Conservation (phyloP, 2,888 invertebrate genomes). For the Sinohyriopsis cumingii region DNA sequence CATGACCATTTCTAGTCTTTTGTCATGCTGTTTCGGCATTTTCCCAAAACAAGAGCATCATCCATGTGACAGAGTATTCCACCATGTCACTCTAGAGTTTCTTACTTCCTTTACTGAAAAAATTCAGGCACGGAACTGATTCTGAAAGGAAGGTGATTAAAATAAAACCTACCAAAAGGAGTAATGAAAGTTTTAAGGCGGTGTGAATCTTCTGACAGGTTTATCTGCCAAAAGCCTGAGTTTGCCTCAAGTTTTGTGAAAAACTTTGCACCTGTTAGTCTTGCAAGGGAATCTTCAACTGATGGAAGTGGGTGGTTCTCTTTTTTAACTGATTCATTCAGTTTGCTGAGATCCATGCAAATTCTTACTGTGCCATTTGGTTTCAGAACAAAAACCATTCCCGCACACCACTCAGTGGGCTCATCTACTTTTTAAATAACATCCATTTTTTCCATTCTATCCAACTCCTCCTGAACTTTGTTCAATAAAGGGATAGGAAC, state of each 20-base stretch:
- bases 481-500: conserved; percentile 59
- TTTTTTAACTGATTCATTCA: conserved; percentile 20
- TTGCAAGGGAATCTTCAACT: conserved; percentile 13
- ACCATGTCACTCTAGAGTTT: conserved; percentile 27
- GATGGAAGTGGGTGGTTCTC: conserved; percentile 22
- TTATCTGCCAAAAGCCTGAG: conserved; percentile 27
- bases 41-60: conserved; percentile 25
- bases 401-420: conserved; percentile 66
- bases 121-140: too few species aligned
- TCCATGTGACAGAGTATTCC: conserved; percentile 31
- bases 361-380: conserved; percentile 15
- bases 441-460: conserved; percentile 46
- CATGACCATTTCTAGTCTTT: conserved; percentile 12
- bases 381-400: conserved; percentile 64
- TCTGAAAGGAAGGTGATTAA: too few species aligned
- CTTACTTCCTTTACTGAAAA: conserved; percentile 70
- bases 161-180: too few species aligned
- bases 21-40: conserved; percentile 21
- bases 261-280: conserved; percentile 16
- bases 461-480: conserved; percentile 59
- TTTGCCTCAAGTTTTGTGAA: conserved; percentile 36
- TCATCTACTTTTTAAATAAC: conserved; percentile 58
- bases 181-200: too few species aligned
- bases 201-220: conserved; percentile 51
- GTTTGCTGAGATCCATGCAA: conserved; percentile 25